A percentile compares a stretch with the other conserved stretches of the same genome.
Conservation (phyloP, 2,888 invertebrate genomes). For the Plebejus argus region DNA sequence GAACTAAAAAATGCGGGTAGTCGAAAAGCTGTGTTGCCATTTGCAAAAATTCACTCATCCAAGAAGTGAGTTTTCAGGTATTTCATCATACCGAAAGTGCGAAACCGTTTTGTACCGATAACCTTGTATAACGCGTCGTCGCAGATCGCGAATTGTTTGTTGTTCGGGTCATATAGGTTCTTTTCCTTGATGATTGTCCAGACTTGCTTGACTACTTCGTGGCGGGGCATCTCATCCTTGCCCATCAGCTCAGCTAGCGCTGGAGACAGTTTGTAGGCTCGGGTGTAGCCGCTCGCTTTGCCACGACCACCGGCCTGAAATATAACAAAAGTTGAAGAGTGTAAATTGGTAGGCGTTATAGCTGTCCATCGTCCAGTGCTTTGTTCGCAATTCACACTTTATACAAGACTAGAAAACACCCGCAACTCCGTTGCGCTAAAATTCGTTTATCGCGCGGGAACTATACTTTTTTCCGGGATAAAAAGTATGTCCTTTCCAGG, state of each 20-base stretch:
- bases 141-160: conserved; percentile 96
- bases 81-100: conserved; percentile 98
- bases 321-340: background rate
- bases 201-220: conserved; percentile 93
- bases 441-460: too few species aligned
- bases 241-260: conserved; percentile 93
- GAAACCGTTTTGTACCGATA: conserved; percentile 95
- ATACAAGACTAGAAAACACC: too few species aligned
- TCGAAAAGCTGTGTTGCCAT: background rate
- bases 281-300: conserved; percentile 90
- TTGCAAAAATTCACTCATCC: conserved; percentile 63
- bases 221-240: conserved; percentile 90
- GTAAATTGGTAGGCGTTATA: background rate
- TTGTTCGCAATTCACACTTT: background rate
- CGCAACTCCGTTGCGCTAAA: too few species aligned
- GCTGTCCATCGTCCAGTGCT: background rate
- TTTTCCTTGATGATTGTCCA: conserved; percentile 95
- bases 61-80: conserved; percentile 94
- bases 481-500: too few species aligned
- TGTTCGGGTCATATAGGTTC: conserved; percentile 94
- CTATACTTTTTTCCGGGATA: too few species aligned
- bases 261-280: conserved; percentile 91
- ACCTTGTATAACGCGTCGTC: conserved; percentile 94
- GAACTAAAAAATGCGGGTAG: background rate
- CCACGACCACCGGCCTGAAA: conserved; percentile 62